Conservation (phyloP, 2,113 vertebrate genomes). For the Lepus europaeus region DNA sequence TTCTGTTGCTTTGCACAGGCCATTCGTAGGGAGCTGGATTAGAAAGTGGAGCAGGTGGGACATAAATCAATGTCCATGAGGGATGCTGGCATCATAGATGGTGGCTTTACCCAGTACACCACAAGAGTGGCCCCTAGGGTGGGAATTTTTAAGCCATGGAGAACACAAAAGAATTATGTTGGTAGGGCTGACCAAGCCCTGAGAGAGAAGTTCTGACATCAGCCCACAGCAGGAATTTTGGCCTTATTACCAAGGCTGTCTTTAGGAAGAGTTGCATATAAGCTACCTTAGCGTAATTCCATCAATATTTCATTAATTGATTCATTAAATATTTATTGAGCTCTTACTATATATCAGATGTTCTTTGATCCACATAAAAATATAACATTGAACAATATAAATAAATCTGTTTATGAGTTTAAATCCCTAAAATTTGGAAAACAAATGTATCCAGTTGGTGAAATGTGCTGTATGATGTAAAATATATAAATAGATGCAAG, state of each 20-base stretch:
- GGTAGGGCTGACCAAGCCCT: not conserved
- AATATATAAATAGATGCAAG: not conserved
- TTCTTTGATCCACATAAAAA: not conserved
- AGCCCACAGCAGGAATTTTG: not conserved
- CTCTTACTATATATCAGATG: not conserved
- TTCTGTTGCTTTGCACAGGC: no score
- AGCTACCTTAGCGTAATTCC: not conserved
- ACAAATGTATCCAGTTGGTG: not conserved
- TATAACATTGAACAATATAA: not conserved
- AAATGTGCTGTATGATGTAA: not conserved
- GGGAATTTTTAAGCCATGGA: not conserved
- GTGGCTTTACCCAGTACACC: no score
- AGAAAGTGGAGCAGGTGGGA: no score
- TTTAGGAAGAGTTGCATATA: not conserved
- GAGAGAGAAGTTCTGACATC: not conserved
- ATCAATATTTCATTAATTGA: not conserved
- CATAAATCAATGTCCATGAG: no score
- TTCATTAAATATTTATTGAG: not conserved
- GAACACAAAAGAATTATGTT: not conserved
- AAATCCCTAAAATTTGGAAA: not conserved
- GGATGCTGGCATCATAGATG: no score
- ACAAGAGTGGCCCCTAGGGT: no score
- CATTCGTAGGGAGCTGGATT: no score
- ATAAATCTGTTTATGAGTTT: not conserved
- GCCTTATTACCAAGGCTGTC: not conserved